Evolutionary conservation across 2,797 vertebrate species (phyloP), one percentile per base, ranked within the genome.

Genomic region (Acanthurus lineatus): DNA sequence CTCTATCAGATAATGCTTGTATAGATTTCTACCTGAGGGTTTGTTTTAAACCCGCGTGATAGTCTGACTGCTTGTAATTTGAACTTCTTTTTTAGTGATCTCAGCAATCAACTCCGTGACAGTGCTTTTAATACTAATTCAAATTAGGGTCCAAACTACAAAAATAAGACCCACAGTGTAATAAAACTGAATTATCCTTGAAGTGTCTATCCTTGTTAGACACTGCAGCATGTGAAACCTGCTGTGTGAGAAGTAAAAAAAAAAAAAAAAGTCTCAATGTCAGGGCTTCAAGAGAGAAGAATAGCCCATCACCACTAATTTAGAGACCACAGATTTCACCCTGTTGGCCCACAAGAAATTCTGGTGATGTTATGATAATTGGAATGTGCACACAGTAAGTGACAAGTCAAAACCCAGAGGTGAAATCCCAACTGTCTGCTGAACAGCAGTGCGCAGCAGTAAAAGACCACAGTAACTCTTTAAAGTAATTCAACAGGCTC

Each of bases 321-420:
- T 35, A 69, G 35, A 51, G 59, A 77, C 6, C 12, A 32, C 57
- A 73, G 64, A 73, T 69, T 77, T 59, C 22, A 44, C 62, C 63
- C 53, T 38, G 58, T n/a, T 62, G 71, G 69, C 72, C 48, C 47
- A 52, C 65, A 59, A 69, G 56, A 75, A 67, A 69, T 59, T 28
- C 54, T 38, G 40, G 15, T 19, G 52, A n/a, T 57, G 64, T 75
- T 73, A 35, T 72, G 65, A 68, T 84, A 80, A 88, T 73, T 81
- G 83, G 78, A 66, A 48, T 1, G 45, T 49, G 57, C 59, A 11
- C 45, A 54, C 47, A 53, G 69, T 52, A 64, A 72, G 77, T 53
- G 73, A 82, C 60, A 67, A 71, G 78, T 71, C 28, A 42, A 79
- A 75, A 76, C 52, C 66, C 57, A 22, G 35, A 38, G 38, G 58